These are phyloP conservation scores for Steinernema khuongi DNA, from an alignment of 1,140 invertebrate genomes.

Conservation along the genomic window DNA sequence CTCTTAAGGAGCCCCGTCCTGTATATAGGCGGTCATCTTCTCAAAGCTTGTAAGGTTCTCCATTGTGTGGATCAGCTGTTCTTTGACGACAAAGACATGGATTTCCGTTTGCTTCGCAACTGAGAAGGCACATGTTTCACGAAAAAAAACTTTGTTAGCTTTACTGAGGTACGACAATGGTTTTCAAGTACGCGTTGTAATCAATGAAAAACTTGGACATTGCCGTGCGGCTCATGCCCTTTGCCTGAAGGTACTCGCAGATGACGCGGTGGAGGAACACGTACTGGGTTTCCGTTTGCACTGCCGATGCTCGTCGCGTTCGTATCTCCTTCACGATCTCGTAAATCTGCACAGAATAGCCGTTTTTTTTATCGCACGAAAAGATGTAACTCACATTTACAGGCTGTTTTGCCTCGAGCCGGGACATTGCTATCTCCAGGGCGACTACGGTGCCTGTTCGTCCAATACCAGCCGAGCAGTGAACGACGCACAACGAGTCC, in stretches of 20 bases:
- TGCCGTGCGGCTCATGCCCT: not conserved
- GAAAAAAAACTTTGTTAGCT: no score
- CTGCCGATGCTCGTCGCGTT: not conserved
- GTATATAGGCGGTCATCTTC: no score
- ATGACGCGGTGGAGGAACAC: not conserved
- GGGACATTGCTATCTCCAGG: not conserved
- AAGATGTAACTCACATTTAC: not conserved
- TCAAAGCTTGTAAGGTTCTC: no score
- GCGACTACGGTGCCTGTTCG: not conserved
- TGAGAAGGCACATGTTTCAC: no score
- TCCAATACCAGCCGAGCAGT: slow-evolving; percentile 11
- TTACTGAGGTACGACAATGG: no score
- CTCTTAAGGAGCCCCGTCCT: no score
- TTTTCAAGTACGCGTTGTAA: not conserved
- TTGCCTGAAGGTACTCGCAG: not conserved
- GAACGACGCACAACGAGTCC: not conserved
- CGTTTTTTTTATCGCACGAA: not conserved
- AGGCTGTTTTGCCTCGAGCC: not conserved
- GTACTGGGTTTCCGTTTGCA: not conserved
- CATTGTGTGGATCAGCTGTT: no score
- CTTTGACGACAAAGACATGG: no score
- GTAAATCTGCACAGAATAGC: not conserved
- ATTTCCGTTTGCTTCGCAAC: no score
- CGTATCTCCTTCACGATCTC: not conserved
- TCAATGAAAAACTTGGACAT: not conserved